A percentile compares a stretch with the other conserved stretches of the same genome.
These are phyloP conservation scores for Melanchra persicariae DNA, from an alignment of 2,888 invertebrate species.

Conservation along the genomic window DNA sequence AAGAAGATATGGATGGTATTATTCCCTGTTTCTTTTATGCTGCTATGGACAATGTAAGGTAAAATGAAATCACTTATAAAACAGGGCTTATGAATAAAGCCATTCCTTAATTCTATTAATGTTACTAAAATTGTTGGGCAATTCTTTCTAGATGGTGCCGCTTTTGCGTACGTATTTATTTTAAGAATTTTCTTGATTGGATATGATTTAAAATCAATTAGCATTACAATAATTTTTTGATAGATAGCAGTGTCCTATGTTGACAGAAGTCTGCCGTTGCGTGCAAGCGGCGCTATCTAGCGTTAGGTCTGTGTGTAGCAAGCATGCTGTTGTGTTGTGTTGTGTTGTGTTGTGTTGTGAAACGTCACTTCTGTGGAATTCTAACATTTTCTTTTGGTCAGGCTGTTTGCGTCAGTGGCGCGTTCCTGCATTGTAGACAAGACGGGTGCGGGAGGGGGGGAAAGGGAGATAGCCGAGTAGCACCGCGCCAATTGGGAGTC, in stretches of 20 bases:
- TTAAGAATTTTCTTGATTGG: neutral
- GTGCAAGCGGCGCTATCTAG: conserved; percentile 40
- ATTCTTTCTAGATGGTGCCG: conserved; percentile 35
- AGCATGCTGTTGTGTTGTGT: conserved; percentile 42
- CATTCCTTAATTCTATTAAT: conserved; percentile 12
- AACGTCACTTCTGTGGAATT: conserved; percentile 45
- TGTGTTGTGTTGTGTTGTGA: conserved; percentile 20
- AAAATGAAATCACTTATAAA: conserved; percentile 2
- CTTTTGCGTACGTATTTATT: conserved; percentile 19
- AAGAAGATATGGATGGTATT: conserved; percentile 6
- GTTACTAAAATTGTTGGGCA: conserved; percentile 43
- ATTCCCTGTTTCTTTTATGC: conserved; percentile 14
- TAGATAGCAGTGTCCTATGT: neutral
- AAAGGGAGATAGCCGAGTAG: conserved; percentile 93
- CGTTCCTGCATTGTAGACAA: conserved; percentile 98
- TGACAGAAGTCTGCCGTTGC: neutral
- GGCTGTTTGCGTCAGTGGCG: conserved; percentile 98
- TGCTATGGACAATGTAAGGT: conserved; percentile 43
- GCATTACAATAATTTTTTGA: neutral
- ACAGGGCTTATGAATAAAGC: neutral
- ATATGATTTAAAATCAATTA: neutral
- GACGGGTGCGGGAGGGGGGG: conserved; percentile 91
- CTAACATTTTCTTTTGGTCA: conserved; percentile 76
- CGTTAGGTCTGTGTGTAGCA: conserved; percentile 40
- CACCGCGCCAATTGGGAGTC: conserved; percentile 87